Percentiles rank a stretch among this genome's conserved stretches.
Evolutionary conservation across 2,113 vertebrate genomes (phyloP).

Genomic region (Egretta garzetta): DNA sequence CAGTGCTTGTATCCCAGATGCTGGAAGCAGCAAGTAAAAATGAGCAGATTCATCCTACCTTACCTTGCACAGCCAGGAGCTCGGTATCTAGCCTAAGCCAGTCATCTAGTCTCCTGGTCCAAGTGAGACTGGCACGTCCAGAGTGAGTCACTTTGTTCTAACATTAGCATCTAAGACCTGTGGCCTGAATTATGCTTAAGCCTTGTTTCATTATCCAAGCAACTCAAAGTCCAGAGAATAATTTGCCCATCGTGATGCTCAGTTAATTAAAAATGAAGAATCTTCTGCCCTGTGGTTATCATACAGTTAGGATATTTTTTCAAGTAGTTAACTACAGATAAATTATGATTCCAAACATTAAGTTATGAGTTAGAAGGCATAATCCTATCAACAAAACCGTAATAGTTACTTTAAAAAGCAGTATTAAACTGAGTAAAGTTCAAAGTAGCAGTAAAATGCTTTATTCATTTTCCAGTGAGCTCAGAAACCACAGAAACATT

Average conservation of each 20-base stretch:
- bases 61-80: not conserved
- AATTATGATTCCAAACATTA: not conserved
- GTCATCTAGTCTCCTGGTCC: not conserved
- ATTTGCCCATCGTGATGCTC: not conserved
- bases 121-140: not conserved
- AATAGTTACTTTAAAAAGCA: not conserved
- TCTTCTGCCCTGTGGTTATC: slow-evolving; percentile 1
- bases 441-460: not conserved
- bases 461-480: not conserved
- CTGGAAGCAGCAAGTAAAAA: not conserved
- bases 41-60: not conserved
- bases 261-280: not conserved
- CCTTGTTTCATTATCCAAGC: not conserved
- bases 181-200: not conserved
- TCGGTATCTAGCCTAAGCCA: not conserved
- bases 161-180: not conserved
- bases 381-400: not conserved
- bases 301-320: not conserved
- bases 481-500: slow-evolving; percentile 7
- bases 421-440: not conserved
- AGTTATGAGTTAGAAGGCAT: not conserved
- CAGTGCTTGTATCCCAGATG: not conserved
- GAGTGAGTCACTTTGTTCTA: not conserved
- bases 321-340: not conserved
- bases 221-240: not conserved